A percentile compares a stretch with the other conserved stretches of the same genome.
Conservation (phyloP, 2,113 vertebrate genomes). For the Anser brachyrhynchus region DNA sequence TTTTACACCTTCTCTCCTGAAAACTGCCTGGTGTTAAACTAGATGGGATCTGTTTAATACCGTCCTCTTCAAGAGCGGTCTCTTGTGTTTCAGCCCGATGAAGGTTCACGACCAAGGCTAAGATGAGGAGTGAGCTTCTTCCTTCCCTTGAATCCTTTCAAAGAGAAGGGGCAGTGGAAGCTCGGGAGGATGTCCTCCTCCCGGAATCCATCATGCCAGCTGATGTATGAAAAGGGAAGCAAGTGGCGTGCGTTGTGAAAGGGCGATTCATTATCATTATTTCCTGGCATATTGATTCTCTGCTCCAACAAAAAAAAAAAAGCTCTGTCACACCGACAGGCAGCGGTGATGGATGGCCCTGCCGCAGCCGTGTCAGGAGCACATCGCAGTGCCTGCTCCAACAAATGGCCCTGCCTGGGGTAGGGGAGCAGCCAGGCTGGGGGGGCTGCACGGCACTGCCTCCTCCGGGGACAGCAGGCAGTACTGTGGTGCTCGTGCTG, state of each 20-base stretch:
- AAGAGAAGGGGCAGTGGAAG: not conserved
- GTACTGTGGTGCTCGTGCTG: not conserved
- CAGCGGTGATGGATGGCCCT: not conserved
- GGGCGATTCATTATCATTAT: slow-evolving; percentile 71
- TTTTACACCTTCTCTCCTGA: not conserved
- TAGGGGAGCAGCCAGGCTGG: not conserved
- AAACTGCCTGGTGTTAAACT: not conserved
- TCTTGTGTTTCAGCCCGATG: not conserved
- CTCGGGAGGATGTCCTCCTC: not conserved
- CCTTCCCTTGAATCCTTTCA: not conserved
- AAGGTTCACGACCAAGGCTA: not conserved
- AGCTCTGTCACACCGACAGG: slow-evolving; percentile 22
- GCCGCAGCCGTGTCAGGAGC: not conserved
- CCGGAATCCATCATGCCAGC: not conserved
- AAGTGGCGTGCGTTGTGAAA: not conserved
- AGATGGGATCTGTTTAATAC: not conserved
- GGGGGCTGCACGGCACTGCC: not conserved
- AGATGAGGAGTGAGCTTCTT: not conserved
- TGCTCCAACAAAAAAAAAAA: slow-evolving; percentile 51
- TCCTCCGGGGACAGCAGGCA: not conserved
- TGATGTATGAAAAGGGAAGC: not conserved
- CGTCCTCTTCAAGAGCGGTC: not conserved
- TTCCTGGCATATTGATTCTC: slow-evolving; percentile 71
- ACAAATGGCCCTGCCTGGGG: not conserved
- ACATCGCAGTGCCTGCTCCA: not conserved